These are phyloP conservation scores for Zele albiditarsus DNA, from an alignment of 2,888 invertebrate species.

Conservation along the genomic window DNA sequence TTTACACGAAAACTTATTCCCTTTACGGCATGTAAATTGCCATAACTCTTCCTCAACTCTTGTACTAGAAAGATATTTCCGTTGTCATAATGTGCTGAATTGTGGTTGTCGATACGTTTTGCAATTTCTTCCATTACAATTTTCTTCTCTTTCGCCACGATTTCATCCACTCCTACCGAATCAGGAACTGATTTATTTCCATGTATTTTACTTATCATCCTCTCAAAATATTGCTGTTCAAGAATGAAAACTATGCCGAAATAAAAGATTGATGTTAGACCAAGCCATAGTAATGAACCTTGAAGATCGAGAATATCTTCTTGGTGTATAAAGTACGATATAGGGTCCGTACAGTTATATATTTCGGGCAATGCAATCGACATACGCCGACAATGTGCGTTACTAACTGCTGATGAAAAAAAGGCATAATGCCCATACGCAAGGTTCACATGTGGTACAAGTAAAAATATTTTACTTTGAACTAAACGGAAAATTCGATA, in stretches of 20 bases:
- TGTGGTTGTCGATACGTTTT: constrained; percentile 48
- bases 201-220: constrained; percentile 51
- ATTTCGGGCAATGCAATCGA: constrained; percentile 55
- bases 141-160: constrained; percentile 64
- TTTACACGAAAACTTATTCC: constrained; percentile 81
- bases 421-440: constrained; percentile 65
- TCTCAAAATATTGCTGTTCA: constrained; percentile 77
- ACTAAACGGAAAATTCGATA: constrained; percentile 54
- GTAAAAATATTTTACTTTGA: constrained; percentile 61
- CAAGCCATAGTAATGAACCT: constrained; percentile 59
- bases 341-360: constrained; percentile 57
- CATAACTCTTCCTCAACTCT: constrained; percentile 84
- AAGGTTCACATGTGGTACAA: constrained; percentile 67
- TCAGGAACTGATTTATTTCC: constrained; percentile 37
- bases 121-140: constrained; percentile 60
- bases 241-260: constrained; percentile 77
- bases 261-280: constrained; percentile 70
- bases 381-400: constrained; percentile 65
- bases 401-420: constrained; percentile 56
- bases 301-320: constrained; percentile 47
- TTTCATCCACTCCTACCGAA: constrained; percentile 57
- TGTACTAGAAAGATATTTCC: constrained; percentile 75
- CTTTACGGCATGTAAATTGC: constrained; percentile 84
- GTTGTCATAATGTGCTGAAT: constrained; percentile 50
- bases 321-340: constrained; percentile 57